Percentiles rank a stretch among this genome's conserved stretches.
Evolutionary conservation across 1,140 invertebrate genomes (phyloP).

Genomic region (Drosophila nannoptera): DNA sequence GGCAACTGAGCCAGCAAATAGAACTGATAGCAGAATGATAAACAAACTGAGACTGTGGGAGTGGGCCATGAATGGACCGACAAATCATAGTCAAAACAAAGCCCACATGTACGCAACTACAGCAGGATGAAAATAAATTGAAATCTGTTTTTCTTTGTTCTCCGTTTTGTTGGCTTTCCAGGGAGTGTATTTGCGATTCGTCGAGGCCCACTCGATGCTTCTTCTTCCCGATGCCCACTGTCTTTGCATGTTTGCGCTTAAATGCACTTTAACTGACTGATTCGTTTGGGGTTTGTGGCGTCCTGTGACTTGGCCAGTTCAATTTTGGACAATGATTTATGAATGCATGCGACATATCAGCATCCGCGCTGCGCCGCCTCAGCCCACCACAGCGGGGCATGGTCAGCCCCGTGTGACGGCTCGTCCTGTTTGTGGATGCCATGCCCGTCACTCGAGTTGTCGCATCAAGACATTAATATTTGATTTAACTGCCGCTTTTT

Average conservation of each 20-base stretch:
- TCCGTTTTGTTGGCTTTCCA: background rate
- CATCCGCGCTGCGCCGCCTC: slow-evolving; percentile 45
- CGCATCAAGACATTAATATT: slow-evolving; percentile 69
- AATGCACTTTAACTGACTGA: slow-evolving; percentile 57
- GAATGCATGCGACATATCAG: slow-evolving; percentile 75
- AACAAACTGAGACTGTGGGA: too few species aligned
- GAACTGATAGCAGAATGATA: too few species aligned
- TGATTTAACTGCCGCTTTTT: slow-evolving; percentile 43
- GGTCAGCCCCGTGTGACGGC: slow-evolving; percentile 9
- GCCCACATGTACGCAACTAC: too few species aligned
- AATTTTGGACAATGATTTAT: slow-evolving; percentile 75
- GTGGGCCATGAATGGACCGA: too few species aligned
- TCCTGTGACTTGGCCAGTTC: slow-evolving; percentile 44
- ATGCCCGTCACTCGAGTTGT: slow-evolving; percentile 39
- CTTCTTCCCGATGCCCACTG: slow-evolving; percentile 5
- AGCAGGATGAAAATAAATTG: too few species aligned
- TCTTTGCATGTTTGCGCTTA: slow-evolving; percentile 36
- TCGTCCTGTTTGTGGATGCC: slow-evolving; percentile 3
- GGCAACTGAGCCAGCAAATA: too few species aligned
- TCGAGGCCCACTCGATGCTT: background rate
- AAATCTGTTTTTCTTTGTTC: too few species aligned
- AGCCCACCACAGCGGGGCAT: background rate
- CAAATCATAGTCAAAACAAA: too few species aligned
- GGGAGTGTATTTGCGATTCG: background rate
- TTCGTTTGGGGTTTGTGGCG: slow-evolving; percentile 35